Evolutionary conservation across 2,888 invertebrate genomes (phyloP).

Genomic region (Spodoptera exigua): DNA sequence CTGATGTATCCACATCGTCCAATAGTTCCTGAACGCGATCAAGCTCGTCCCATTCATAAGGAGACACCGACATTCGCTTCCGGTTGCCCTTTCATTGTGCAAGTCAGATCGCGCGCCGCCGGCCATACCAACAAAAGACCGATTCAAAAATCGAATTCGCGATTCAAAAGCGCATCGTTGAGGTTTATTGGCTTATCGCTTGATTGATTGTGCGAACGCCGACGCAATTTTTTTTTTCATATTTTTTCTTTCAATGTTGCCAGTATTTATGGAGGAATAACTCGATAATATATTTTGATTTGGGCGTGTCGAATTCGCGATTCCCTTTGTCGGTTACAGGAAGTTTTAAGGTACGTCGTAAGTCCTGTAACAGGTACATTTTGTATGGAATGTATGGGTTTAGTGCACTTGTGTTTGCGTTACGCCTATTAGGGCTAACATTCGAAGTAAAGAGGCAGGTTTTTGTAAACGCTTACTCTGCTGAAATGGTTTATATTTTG

Average conservation of each 20-base stretch:
- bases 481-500: constrained; percentile 65
- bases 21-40: constrained; percentile 81
- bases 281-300: constrained; percentile 87
- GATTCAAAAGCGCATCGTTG: constrained; percentile 89
- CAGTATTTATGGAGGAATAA: constrained; percentile 52
- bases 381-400: constrained; percentile 67
- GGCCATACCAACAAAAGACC: constrained; percentile 82
- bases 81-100: constrained; percentile 85
- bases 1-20: constrained; percentile 71
- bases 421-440: constrained; percentile 77
- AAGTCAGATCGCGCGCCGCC: constrained; percentile 84
- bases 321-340: constrained; percentile 82
- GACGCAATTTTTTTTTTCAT: constrained; percentile 69
- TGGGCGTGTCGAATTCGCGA: constrained; percentile 86
- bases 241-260: constrained; percentile 64
- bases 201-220: constrained; percentile 88
- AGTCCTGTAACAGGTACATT: constrained; percentile 78
- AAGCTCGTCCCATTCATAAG: constrained; percentile 72
- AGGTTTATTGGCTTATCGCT: constrained; percentile 90
- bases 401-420: constrained; percentile 86
- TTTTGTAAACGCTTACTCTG: constrained; percentile 61
- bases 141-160: constrained; percentile 86
- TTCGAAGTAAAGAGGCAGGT: constrained; percentile 66
- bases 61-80: constrained; percentile 85
- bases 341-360: constrained; percentile 73